These are phyloP conservation scores for Gymnothorax reevesii DNA, from an alignment of 2,797 vertebrate genomes.

Conservation along the genomic window DNA sequence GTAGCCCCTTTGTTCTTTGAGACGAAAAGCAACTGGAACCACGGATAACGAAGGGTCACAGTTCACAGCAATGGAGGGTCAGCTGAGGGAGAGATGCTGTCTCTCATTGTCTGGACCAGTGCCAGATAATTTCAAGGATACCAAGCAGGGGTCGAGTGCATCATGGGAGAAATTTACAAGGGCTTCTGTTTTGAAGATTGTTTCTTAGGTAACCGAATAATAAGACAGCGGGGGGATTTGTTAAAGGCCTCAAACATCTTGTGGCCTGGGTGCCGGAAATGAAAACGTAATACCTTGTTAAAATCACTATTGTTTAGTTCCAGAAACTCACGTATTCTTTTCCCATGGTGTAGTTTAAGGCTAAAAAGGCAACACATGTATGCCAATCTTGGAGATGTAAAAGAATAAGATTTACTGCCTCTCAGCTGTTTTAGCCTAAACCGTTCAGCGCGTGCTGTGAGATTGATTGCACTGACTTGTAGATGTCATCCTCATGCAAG, in stretches of 20 bases:
- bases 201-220: slow-evolving; percentile 83
- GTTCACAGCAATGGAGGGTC: slow-evolving; percentile 79
- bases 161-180: slow-evolving; percentile 78
- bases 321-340: slow-evolving; percentile 73
- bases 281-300: slow-evolving; percentile 52
- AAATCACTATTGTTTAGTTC: slow-evolving; percentile 76
- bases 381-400: slow-evolving; percentile 34
- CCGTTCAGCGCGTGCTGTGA: background rate
- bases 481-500: background rate
- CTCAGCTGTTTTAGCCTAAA: background rate
- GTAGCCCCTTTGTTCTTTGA: slow-evolving; percentile 56
- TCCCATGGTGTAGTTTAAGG: slow-evolving; percentile 40
- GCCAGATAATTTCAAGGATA: slow-evolving; percentile 77
- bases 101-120: slow-evolving; percentile 67
- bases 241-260: slow-evolving; percentile 61
- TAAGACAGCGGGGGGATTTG: slow-evolving; percentile 72
- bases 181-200: slow-evolving; percentile 88
- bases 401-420: background rate
- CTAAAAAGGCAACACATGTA: slow-evolving; percentile 31
- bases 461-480: background rate
- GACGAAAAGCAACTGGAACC: slow-evolving; percentile 75
- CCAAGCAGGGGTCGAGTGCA: slow-evolving; percentile 69
- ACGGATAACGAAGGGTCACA: slow-evolving; percentile 66
- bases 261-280: slow-evolving; percentile 59
- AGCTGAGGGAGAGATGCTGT: slow-evolving; percentile 73